Evolutionary conservation across 2,888 invertebrate species (phyloP).

Genomic region (Rhamnusium bicolor): DNA sequence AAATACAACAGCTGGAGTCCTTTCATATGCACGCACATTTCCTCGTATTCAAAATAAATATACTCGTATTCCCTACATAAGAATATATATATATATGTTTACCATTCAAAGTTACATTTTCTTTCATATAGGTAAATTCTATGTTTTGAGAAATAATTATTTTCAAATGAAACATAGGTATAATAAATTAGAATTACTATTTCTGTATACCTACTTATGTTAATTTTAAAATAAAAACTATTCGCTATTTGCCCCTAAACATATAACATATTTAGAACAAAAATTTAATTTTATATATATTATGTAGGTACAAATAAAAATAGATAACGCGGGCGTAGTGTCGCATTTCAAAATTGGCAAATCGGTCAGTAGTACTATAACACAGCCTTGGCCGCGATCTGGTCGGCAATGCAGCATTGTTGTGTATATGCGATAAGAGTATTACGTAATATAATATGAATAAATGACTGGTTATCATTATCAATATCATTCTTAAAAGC

Average conservation of each 20-base stretch:
- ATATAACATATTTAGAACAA: not conserved
- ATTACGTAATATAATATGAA: not conserved
- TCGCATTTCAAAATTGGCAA: conserved; percentile 30
- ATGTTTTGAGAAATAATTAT: too few species aligned
- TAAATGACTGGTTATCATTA: not conserved
- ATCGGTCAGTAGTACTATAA: conserved; percentile 24
- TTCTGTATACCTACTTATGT: too few species aligned
- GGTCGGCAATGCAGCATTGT: not conserved
- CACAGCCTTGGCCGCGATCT: conserved; percentile 30
- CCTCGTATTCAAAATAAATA: too few species aligned
- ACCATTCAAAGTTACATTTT: too few species aligned
- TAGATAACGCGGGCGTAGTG: conserved; percentile 18
- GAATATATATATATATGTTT: too few species aligned
- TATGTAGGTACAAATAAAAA: conserved; percentile 13
- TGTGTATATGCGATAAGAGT: conserved; percentile 9
- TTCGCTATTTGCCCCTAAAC: not conserved
- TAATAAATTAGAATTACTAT: too few species aligned
- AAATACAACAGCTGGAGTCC: too few species aligned
- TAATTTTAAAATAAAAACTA: not conserved
- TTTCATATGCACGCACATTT: too few species aligned
- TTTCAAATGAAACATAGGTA: too few species aligned
- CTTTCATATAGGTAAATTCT: too few species aligned
- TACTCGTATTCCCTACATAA: too few species aligned
- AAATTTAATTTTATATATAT: not conserved
- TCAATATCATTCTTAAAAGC: not conserved